Evolutionary conservation across 2,113 vertebrate species (phyloP), one percentile per base, ranked within the genome.

Genomic region (Serinus canaria): DNA sequence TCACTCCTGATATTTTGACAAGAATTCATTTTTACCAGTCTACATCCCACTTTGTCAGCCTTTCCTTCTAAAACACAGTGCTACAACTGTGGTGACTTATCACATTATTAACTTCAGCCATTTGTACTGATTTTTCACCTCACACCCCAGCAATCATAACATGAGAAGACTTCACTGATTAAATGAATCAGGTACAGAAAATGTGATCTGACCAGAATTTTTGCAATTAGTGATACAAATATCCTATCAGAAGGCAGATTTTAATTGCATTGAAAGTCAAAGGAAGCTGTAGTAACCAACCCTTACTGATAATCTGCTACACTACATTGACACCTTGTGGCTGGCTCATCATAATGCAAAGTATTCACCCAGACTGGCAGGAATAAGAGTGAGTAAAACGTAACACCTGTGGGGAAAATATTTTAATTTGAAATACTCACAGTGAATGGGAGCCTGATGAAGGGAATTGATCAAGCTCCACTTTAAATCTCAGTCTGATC

Each of bases 241-340:
- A 85, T 55, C n/a, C 33, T 37, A 46, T 21, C 44, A 89, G 66
- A 91, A 92, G 55, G 35, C 18, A 73, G 20, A 27, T 83, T 92
- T 87, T 70, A 70, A 88, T 90, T 59, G 43, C 68, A 44, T 33
- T 90, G 49, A 8, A 28, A 44, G 24, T 30, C 44, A 58, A 82
- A 79, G 10, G 24, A 84, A 46, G 55, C 33, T 35, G 37, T 13
- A 79, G 50, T 10, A 47, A 15, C 12, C 62, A 68, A 66, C 3
- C 10, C 41, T 39, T 5, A 4, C 22, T 13, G 33, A 37, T 15
- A 27, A 94, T 96, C 50, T 72, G 55, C 68, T 97, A 35, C 76
- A 5, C 55, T 81, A 15, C 49, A 93, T 86, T 96, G 97, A 72
- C 98, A 94, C 78, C 98, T 91, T 90, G 83, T 96, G 98, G 94